phyloP scores from a whole-genome alignment of 2,888 invertebrate species.

The Eilema caniola region DNA sequence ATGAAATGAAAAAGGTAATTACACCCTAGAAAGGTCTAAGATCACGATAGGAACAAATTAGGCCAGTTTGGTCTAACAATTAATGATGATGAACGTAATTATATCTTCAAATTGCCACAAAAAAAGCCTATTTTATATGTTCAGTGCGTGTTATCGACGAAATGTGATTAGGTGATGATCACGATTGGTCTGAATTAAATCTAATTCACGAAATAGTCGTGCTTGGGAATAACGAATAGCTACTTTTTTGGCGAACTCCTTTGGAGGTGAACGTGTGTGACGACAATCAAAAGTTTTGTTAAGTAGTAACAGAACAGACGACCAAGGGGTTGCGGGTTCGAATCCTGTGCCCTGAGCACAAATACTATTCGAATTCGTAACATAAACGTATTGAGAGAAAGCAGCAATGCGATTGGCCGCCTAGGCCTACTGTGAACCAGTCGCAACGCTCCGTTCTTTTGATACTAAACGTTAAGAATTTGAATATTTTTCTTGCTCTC shows the following conservation, averaged over 20 bases:
- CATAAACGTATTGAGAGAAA: too few relatives aligned
- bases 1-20: constrained; percentile 4
- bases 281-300: constrained; percentile 18
- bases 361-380: too few relatives aligned
- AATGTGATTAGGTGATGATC: constrained; percentile 48
- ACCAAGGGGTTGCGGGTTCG: too few relatives aligned
- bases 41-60: constrained; percentile 12
- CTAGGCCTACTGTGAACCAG: too few relatives aligned
- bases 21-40: constrained; percentile 6
- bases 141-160: constrained; percentile 48
- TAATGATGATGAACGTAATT: constrained; percentile 30
- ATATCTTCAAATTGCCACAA: constrained; percentile 30
- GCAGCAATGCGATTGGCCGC: too few relatives aligned
- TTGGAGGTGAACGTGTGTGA: constrained; percentile 52
- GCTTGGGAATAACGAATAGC: constrained; percentile 44
- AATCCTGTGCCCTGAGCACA: too few relatives aligned
- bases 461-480: too few relatives aligned
- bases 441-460: too few relatives aligned
- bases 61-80: constrained; percentile 12
- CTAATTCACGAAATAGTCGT: constrained; percentile 67
- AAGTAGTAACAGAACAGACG: too few relatives aligned
- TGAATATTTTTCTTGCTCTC: too few relatives aligned
- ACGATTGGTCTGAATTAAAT: constrained; percentile 64
- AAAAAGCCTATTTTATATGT: constrained; percentile 28
- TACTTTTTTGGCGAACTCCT: constrained; percentile 64